Base-by-base conservation (phyloP, 2,113 vertebrate species). In the Laticauda colubrina region DNA sequence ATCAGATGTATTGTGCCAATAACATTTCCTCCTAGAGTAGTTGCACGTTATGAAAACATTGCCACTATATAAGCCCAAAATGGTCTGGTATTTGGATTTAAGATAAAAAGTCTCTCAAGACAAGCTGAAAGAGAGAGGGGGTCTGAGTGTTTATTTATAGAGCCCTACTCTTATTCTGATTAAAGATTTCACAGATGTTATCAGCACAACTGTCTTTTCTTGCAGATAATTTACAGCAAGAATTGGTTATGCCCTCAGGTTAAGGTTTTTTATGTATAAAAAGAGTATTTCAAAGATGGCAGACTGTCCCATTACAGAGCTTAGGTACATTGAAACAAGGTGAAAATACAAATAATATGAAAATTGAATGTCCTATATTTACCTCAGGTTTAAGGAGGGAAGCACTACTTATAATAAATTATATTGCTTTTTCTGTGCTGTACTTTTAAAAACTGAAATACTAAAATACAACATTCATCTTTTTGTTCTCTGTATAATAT, bases 301-400 rank as follows among this genome's bases (percentile, higher is more conserved):
- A 95, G 69, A 7, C n/a, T 91, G 55, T 94, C 1, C 88, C 94
- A 20, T 94, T 95, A 9, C 14, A 69, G 91, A 85, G 14, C 5
- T 51, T 95, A 91, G 88, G 91, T 95, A 54, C 34, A 39, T 90
- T 34, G 87, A 93, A 94, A 90, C 88, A 95, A 95, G 93, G 87
- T 85, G 86, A 94, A 91, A 91, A 94, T 93, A 54, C 61, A 94
- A 92, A 94, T 90, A 20, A 90, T 94, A 51, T 75, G 69, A 55
- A 87, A 61, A 54, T 21, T 26, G 64, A 43, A 91, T 75, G 86
- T 20, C 43, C 69, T 85, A 51, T 4, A 21, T 92, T 91, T 90
- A 90, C 29, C 54, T 91, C 48, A 94, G 93, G 5, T 34, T 95
- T 90, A 96, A 95, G 87, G 90, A 86, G 95, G 95, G 96, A 96